phyloP scores from a whole-genome alignment of 2,888 invertebrate genomes.

The Leptopilina syphax region DNA sequence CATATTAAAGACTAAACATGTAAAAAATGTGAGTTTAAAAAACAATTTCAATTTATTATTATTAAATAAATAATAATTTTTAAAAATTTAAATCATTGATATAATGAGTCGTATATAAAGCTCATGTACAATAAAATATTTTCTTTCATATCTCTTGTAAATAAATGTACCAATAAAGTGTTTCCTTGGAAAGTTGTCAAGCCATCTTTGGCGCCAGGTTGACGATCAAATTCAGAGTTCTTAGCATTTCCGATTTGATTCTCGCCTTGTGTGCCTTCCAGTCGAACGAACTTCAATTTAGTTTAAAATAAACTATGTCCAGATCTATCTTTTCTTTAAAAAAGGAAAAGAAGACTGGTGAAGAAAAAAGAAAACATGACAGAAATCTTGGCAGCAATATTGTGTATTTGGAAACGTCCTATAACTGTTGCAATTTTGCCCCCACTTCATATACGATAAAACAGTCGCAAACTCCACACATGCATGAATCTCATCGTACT shows the following conservation, averaged over 20 bases:
- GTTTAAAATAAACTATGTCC: constrained; percentile 12
- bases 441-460: constrained; percentile 21
- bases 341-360: too few species aligned
- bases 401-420: background rate
- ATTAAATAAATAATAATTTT: background rate
- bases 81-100: background rate
- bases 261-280: constrained; percentile 45
- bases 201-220: constrained; percentile 61
- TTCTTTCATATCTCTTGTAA: constrained; percentile 7
- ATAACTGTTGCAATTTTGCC: constrained; percentile 30
- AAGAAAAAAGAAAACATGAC: background rate
- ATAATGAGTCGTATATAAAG: background rate
- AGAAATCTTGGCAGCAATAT: constrained; percentile 24
- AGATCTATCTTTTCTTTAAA: background rate
- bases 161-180: constrained; percentile 48
- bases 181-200: constrained; percentile 67
- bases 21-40: too few species aligned
- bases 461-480: constrained; percentile 22
- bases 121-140: background rate
- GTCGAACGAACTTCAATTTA: constrained; percentile 50
- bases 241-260: constrained; percentile 44
- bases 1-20: too few species aligned
- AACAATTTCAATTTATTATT: too few species aligned
- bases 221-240: constrained; percentile 48
- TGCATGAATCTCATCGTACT: constrained; percentile 11